Evolutionary conservation across 37 sponge, comb jelly and placozoan species (phyloP).

Genomic region (Geodia barretti): DNA sequence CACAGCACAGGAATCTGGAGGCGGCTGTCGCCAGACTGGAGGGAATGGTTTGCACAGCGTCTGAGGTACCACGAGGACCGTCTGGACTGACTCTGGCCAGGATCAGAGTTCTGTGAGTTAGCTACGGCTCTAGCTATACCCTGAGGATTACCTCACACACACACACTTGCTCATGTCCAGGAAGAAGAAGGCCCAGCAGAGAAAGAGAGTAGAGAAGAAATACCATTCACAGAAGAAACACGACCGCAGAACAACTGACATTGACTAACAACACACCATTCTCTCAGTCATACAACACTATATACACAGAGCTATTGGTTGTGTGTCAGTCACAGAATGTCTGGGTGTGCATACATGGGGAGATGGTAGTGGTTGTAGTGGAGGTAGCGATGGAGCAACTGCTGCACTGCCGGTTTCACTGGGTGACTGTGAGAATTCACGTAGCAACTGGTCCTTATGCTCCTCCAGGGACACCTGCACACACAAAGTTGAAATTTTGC

Average conservation of each 20-base stretch:
- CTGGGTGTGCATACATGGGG: slow-evolving; percentile 85
- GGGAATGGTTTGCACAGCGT: slow-evolving; percentile 57
- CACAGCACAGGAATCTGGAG: slow-evolving; percentile 73
- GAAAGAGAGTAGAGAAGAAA: slow-evolving; percentile 70
- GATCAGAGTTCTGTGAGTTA: slow-evolving; percentile 68
- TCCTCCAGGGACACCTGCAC: slow-evolving; percentile 1
- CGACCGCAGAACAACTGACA: slow-evolving; percentile 22
- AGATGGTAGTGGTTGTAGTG: slow-evolving; percentile 90
- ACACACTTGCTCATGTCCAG: slow-evolving; percentile 18
- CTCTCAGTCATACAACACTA: neutral
- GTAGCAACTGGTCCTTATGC: slow-evolving; percentile 39
- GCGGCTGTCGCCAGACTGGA: slow-evolving; percentile 66
- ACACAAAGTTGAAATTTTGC: too few species aligned
- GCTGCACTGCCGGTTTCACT: slow-evolving; percentile 24
- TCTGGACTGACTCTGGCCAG: slow-evolving; percentile 67
- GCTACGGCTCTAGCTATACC: neutral
- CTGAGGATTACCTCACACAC: neutral
- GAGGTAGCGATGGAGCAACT: slow-evolving; percentile 61
- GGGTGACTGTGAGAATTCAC: slow-evolving; percentile 51
- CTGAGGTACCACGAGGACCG: slow-evolving; percentile 69
- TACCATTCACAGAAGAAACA: slow-evolving; percentile 76
- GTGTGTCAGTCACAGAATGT: slow-evolving; percentile 39
- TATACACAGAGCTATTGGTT: too few species aligned
- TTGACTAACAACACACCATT: neutral
- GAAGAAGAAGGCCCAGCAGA: slow-evolving; percentile 54